phyloP scores from a whole-genome alignment of 2,888 invertebrate species.

The Odontocolon sp. region DNA sequence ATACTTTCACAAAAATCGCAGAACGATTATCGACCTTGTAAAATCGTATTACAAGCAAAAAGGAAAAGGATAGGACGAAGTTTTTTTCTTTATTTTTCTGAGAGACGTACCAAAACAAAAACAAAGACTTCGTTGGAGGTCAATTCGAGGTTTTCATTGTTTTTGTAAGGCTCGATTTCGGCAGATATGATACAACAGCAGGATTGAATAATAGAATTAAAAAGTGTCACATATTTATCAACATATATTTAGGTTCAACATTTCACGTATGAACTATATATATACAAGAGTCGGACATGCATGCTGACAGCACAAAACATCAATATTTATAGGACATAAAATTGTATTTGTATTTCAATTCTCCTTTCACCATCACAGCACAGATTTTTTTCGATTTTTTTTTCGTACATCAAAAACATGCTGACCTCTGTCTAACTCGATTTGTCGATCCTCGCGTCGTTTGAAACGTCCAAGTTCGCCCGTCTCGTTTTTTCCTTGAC shows the following conservation, averaged over 20 bases:
- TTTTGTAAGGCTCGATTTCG: neutral
- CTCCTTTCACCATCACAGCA: no score
- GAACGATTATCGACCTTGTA: no score
- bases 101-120: no score
- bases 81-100: no score
- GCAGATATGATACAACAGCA: no score
- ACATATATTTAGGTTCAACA: neutral
- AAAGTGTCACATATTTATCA: neutral
- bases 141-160: neutral
- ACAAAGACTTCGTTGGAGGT: no score
- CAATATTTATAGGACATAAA: neutral
- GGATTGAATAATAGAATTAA: neutral
- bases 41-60: no score
- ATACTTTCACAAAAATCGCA: no score
- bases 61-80: no score
- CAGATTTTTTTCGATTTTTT: neutral
- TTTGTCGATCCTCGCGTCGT: neutral
- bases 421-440: constrained; percentile 37
- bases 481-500: constrained; percentile 68
- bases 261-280: neutral
- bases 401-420: neutral
- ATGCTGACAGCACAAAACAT: neutral
- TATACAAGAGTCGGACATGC: neutral
- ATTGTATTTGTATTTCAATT: no score
- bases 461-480: constrained; percentile 11